Percentiles rank a stretch among this genome's conserved stretches.
Conservation (phyloP, 1,140 invertebrate genomes). For the Mactra quadrangularis region DNA sequence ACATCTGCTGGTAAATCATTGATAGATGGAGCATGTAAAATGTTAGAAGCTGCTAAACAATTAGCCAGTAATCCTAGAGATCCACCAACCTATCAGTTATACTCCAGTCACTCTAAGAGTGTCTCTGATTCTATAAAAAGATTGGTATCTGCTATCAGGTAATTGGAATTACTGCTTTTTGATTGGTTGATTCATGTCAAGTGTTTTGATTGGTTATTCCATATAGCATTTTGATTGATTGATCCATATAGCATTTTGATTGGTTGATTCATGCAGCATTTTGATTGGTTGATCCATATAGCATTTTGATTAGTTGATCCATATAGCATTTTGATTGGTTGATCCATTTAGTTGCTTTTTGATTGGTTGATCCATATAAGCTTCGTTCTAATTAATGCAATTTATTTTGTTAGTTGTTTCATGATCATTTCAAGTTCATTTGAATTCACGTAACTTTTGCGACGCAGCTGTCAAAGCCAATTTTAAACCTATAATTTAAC, state of each 20-base stretch:
- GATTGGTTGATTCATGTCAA: too few relatives aligned
- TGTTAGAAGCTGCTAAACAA: constrained; percentile 95
- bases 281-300: background rate
- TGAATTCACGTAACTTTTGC: too few relatives aligned
- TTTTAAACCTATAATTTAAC: too few relatives aligned
- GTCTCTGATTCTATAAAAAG: constrained; percentile 98
- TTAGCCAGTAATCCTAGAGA: constrained; percentile 95
- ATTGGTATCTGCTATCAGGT: constrained; percentile 94
- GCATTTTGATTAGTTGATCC: background rate
- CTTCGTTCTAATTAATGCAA: background rate
- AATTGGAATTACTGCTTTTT: constrained; percentile 32
- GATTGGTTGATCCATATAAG: background rate
- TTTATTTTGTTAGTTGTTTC: too few relatives aligned
- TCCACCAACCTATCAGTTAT: constrained; percentile 95
- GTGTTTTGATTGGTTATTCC: too few relatives aligned
- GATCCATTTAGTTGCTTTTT: background rate
- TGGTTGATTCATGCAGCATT: background rate
- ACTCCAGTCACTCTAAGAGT: constrained; percentile 96
- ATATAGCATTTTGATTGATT: background rate
- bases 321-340: background rate
- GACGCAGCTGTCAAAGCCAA: too few relatives aligned
- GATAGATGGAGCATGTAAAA: constrained; percentile 92
- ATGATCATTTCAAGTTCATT: too few relatives aligned
- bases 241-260: background rate
- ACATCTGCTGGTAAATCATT: constrained; percentile 92